These are phyloP conservation scores for Boulengeromyrus knoepffleri DNA, from an alignment of 2,113 vertebrate species.

Conservation along the genomic window DNA sequence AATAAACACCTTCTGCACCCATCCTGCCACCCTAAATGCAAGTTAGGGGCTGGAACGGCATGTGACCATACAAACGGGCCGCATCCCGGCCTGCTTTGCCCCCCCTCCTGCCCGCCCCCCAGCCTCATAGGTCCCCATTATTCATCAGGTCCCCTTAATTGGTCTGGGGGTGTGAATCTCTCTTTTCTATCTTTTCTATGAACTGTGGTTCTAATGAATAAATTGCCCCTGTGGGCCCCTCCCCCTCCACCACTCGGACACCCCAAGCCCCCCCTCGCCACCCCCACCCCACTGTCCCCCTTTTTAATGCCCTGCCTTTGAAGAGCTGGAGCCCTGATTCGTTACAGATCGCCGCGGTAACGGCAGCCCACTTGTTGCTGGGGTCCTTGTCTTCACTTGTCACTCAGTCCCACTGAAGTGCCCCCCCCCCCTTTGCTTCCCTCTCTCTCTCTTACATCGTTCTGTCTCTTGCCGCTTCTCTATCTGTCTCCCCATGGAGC, in stretches of 20 bases:
- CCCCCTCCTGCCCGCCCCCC: background rate
- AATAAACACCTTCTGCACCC: background rate
- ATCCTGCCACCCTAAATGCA: background rate
- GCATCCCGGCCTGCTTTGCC: background rate
- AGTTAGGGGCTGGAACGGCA: no score
- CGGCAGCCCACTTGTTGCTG: conserved; percentile 59
- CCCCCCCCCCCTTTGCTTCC: conserved; percentile 19
- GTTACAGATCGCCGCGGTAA: conserved; percentile 57
- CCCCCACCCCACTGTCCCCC: conserved; percentile 9
- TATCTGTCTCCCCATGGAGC: conserved; percentile 18
- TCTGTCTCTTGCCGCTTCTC: conserved; percentile 4
- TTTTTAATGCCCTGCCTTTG: conserved; percentile 35
- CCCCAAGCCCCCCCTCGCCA: background rate
- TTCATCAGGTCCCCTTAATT: conserved; percentile 18
- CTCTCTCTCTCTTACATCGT: conserved; percentile 10
- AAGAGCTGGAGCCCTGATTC: conserved; percentile 43
- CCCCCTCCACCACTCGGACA: conserved; percentile 36
- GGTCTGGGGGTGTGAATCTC: conserved; percentile 22
- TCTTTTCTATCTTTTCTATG: conserved; percentile 20
- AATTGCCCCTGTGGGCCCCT: conserved; percentile 22
- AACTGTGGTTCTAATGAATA: conserved; percentile 31
- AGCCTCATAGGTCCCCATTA: background rate
- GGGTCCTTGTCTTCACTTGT: conserved; percentile 58
- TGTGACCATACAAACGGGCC: background rate
- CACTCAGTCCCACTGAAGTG: conserved; percentile 43